Conservation (phyloP, 2,888 invertebrate species). For the Tipula vernalis region DNA sequence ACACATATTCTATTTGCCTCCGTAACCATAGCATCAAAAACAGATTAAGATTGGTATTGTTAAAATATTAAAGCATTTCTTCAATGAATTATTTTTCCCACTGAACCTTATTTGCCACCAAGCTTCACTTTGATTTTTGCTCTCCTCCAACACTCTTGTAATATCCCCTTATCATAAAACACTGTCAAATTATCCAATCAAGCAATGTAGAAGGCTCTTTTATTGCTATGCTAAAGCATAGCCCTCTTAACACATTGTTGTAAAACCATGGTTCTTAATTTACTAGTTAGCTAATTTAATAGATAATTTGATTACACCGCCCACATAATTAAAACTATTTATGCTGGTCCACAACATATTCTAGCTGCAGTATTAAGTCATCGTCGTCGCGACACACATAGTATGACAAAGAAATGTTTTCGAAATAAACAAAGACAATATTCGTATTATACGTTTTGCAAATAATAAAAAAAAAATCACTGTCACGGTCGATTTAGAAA, state of each 20-base stretch:
- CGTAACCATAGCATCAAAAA: too few species aligned
- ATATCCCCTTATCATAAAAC: too few species aligned
- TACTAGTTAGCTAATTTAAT: background rate
- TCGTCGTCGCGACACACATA: background rate
- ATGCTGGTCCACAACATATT: too few species aligned
- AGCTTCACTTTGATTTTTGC: too few species aligned
- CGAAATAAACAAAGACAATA: background rate
- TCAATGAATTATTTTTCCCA: too few species aligned
- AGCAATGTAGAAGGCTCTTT: too few species aligned
- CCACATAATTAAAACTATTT: background rate
- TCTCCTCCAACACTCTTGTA: too few species aligned
- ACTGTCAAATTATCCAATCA: too few species aligned
- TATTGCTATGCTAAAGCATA: background rate
- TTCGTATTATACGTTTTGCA: background rate
- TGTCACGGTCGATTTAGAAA: background rate
- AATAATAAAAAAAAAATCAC: background rate
- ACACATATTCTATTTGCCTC: too few species aligned
- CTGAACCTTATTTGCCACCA: too few species aligned
- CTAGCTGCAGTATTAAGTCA: background rate
- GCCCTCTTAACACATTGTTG: background rate
- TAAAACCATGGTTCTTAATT: background rate
- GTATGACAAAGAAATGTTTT: background rate
- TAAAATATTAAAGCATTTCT: too few species aligned
- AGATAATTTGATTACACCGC: background rate
- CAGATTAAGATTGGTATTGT: too few species aligned